Conservation (phyloP, 1,140 invertebrate species). For the Drosophila dunni region DNA sequence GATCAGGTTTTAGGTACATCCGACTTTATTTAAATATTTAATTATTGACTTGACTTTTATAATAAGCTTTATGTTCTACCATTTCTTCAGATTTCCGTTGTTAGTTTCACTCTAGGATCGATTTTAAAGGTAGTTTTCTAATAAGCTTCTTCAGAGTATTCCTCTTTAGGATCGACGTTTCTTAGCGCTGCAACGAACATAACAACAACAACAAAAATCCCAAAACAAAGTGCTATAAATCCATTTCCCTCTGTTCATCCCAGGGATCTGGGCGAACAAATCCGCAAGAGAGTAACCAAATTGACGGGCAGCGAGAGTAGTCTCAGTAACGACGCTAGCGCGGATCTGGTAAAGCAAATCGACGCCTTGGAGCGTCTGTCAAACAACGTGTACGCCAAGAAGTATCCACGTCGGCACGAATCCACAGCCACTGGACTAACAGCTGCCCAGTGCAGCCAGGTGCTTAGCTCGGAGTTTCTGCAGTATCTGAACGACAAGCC, state of each 20-base stretch:
- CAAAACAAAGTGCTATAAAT: constrained; percentile 28
- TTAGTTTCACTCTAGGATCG: neutral
- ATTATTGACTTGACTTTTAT: no score
- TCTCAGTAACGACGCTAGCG: constrained; percentile 85
- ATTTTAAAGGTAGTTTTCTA: neutral
- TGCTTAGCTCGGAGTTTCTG: constrained; percentile 90
- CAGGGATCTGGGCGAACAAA: constrained; percentile 91
- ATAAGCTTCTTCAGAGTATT: neutral
- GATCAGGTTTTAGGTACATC: no score
- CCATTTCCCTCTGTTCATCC: constrained; percentile 70
- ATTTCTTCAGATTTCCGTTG: neutral
- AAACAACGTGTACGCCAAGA: constrained; percentile 89
- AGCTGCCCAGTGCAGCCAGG: constrained; percentile 89
- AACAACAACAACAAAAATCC: constrained; percentile 23
- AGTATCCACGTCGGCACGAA: constrained; percentile 86
- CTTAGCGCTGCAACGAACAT: constrained; percentile 57
- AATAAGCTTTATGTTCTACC: no score
- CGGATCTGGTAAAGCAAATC: constrained; percentile 88
- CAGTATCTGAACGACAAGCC: constrained; percentile 86
- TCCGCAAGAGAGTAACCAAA: constrained; percentile 89
- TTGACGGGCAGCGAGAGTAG: constrained; percentile 87
- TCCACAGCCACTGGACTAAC: constrained; percentile 89
- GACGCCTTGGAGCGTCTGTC: constrained; percentile 89
- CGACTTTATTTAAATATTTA: no score
- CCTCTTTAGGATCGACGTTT: neutral